Evolutionary conservation across 2,888 invertebrate genomes (phyloP).

Genomic region (Siphlonurus alternatus): DNA sequence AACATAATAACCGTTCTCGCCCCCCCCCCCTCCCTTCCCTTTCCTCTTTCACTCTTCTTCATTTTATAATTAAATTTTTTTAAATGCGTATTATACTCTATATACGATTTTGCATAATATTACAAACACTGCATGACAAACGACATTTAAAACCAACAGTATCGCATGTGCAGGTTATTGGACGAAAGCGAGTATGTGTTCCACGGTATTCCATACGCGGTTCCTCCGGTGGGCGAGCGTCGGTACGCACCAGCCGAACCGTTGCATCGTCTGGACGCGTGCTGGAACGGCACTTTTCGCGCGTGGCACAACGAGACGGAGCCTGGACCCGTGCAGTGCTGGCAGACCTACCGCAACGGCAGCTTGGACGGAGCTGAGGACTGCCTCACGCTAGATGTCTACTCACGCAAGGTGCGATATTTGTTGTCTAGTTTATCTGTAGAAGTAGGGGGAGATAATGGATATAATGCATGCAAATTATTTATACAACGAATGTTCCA

Average conservation of each 20-base stretch:
- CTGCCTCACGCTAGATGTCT: constrained; percentile 66
- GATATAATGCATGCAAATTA: background rate
- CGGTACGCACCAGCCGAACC: constrained; percentile 55
- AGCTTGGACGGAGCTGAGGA: constrained; percentile 56
- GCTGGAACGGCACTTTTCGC: constrained; percentile 57
- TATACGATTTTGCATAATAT: background rate
- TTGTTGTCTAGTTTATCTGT: background rate
- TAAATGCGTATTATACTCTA: too few species aligned
- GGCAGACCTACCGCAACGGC: constrained; percentile 50
- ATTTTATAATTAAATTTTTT: background rate
- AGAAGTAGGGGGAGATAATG: background rate
- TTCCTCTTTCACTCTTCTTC: background rate
- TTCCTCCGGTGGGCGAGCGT: constrained; percentile 47
- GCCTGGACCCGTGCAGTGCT: constrained; percentile 30
- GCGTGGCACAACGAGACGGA: constrained; percentile 47
- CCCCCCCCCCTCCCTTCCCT: too few species aligned
- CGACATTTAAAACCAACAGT: too few species aligned
- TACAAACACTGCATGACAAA: background rate
- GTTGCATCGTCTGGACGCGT: constrained; percentile 46
- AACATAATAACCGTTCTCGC: too few species aligned
- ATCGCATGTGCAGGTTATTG: constrained; percentile 36
- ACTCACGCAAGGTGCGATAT: constrained; percentile 54
- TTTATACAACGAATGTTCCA: background rate
- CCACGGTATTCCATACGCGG: constrained; percentile 65
- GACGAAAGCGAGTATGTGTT: constrained; percentile 67